Base-by-base conservation (phyloP, 2,113 vertebrate genomes). In the Daboia siamensis region DNA sequence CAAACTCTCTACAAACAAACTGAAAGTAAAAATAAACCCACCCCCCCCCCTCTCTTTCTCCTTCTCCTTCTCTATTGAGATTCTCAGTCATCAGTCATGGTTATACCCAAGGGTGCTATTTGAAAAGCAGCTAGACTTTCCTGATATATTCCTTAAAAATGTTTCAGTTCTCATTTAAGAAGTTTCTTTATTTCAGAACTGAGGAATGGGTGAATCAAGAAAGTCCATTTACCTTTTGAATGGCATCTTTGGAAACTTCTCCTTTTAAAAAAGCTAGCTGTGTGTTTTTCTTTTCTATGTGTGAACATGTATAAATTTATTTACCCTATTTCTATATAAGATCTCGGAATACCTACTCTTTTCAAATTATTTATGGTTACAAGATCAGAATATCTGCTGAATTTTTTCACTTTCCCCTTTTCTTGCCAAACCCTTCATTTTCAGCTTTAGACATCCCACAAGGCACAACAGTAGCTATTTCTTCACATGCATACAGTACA, bases 401-500 rank as follows among this genome's bases (percentile, higher is more conserved):
- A 21, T 80, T 44, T 44, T 17, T 21, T 56, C 29, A 8, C 93
- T 91, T n/a, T 39, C 15, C 46, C 54, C 44, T 13, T 26, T 52
- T 21, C 74, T 13, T 1, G 24, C 51, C 94, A 93, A 95, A n/a
- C 13, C 52, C 93, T 90, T 15, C 12, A 1, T 93, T 90, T 93
- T 87, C 94, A 96, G 29, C 88, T 88, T 88, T 44, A 91, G 1
- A 0, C 86, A 86, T 96, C 94, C 93, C 89, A 93, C 92, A 94
- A 93, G 90, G 94, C 93, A 95, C 94, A 96, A 96, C 93, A 92
- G 93, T 93, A 94, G 91, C 94, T 94, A 90, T 94, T 96, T 93
- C 95, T 95, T 96, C 94, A 94, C 93, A 95, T 95, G 93, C 93
- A 96, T 95, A 93, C 94, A 94, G 96, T 94, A 94, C 94, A 94